Conservation (phyloP, 2,888 invertebrate species). For the Zygogramma bicolorata region DNA sequence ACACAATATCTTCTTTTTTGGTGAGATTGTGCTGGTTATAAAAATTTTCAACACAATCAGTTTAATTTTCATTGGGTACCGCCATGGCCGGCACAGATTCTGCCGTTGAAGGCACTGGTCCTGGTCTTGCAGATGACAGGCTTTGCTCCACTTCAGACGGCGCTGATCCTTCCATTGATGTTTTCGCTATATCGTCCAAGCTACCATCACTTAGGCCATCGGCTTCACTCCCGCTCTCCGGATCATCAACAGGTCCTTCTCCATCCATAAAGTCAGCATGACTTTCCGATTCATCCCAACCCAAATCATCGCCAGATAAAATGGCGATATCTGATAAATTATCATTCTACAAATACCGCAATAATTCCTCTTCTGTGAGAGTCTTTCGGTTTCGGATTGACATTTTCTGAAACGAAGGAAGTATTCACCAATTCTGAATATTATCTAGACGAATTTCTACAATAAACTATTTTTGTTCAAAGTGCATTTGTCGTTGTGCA, state of each 20-base stretch:
- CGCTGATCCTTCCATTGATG: neutral
- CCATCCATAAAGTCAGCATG: too few species aligned
- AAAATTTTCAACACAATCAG: too few species aligned
- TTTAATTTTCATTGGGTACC: neutral
- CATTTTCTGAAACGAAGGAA: neutral
- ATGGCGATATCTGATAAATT: neutral
- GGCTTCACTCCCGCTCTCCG: neutral
- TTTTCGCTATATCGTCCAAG: neutral
- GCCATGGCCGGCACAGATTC: neutral
- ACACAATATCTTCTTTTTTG: neutral
- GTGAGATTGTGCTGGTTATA: too few species aligned
- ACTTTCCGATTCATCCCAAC: neutral
- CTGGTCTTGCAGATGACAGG: neutral
- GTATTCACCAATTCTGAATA: neutral
- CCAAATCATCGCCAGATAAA: neutral
- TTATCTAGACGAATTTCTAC: too few species aligned
- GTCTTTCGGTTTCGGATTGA: neutral
- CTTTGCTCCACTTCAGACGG: neutral
- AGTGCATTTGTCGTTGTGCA: neutral
- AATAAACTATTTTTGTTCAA: neutral
- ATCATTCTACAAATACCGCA: neutral
- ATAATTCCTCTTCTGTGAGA: neutral
- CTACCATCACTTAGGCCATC: neutral
- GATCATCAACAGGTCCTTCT: too few species aligned
- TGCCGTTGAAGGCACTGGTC: neutral